A percentile compares a stretch with the other conserved stretches of the same genome.
These are phyloP conservation scores for Phoxinus dragarum DNA, from an alignment of 2,797 vertebrate species.

Conservation along the genomic window DNA sequence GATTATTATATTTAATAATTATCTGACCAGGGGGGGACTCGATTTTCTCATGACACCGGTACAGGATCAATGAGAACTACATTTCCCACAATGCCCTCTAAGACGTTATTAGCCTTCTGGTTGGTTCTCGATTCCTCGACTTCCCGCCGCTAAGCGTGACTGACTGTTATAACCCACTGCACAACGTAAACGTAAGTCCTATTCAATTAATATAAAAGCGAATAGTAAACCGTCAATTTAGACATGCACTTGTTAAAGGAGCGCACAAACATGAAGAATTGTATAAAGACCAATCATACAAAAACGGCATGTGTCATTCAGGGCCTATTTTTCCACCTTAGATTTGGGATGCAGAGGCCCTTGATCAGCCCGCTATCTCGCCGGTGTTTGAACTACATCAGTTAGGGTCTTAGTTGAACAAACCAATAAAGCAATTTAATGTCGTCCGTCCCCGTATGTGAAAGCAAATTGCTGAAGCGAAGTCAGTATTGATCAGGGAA, in stretches of 20 bases:
- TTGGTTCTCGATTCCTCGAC: slow-evolving; percentile 25
- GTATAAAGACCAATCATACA: not conserved
- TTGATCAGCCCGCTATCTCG: not conserved
- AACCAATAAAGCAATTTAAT: slow-evolving; percentile 2
- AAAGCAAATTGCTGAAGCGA: not conserved
- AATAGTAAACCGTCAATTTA: not conserved
- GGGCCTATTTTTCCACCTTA: slow-evolving; percentile 38
- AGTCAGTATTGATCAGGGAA: slow-evolving; percentile 1
- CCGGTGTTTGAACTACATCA: not conserved
- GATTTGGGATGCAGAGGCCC: slow-evolving; percentile 24
- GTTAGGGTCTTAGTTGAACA: not conserved
- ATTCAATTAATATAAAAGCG: not conserved
- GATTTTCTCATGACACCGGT: too few relatives aligned
- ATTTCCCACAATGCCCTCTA: slow-evolving; percentile 38
- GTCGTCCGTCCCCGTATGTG: not conserved
- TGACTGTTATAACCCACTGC: slow-evolving; percentile 13
- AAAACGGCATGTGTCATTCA: not conserved
- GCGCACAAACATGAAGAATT: not conserved
- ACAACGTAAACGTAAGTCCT: slow-evolving; percentile 53
- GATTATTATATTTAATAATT: too few relatives aligned
- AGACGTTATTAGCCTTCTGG: slow-evolving; percentile 27
- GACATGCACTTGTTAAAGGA: not conserved
- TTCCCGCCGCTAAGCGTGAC: slow-evolving; percentile 45
- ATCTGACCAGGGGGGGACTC: too few relatives aligned
- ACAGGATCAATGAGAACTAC: slow-evolving; percentile 22